Evolutionary conservation across 2,797 vertebrate genomes (phyloP).

Genomic region (Girardinus metallicus): DNA sequence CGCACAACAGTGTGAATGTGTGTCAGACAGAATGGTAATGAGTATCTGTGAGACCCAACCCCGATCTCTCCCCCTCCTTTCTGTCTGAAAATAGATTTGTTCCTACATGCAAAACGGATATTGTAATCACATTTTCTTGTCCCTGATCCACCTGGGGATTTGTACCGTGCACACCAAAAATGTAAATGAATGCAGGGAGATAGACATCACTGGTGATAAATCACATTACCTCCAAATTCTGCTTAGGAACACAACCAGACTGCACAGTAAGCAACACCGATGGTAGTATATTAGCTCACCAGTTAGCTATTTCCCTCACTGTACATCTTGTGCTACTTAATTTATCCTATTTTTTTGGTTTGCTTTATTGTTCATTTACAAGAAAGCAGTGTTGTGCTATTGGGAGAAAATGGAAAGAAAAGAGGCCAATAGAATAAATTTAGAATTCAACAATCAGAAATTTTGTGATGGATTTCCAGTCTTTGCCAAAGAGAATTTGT

Average conservation of each 20-base stretch:
- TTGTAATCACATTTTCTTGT: slow-evolving; percentile 53
- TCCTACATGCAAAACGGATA: slow-evolving; percentile 64
- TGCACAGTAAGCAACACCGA: slow-evolving; percentile 64
- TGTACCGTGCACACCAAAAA: slow-evolving; percentile 51
- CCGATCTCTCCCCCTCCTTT: slow-evolving; percentile 26
- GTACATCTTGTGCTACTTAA: slow-evolving; percentile 47
- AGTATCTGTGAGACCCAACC: slow-evolving; percentile 63
- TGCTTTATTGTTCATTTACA: slow-evolving; percentile 69
- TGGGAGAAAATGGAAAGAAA: slow-evolving; percentile 43
- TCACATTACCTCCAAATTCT: slow-evolving; percentile 63
- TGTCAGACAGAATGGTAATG: slow-evolving; percentile 72
- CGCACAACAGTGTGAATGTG: slow-evolving; percentile 52
- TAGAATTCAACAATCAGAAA: not conserved
- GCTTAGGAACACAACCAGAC: slow-evolving; percentile 66
- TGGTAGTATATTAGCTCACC: slow-evolving; percentile 29
- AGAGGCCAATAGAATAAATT: not conserved
- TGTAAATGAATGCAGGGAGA: slow-evolving; percentile 63
- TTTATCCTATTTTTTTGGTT: slow-evolving; percentile 47
- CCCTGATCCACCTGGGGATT: slow-evolving; percentile 50
- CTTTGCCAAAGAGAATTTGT: not conserved
- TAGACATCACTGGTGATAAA: slow-evolving; percentile 72
- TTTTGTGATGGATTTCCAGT: not conserved
- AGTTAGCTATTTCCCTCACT: slow-evolving; percentile 42
- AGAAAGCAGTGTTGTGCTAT: slow-evolving; percentile 62
- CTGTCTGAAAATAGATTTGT: slow-evolving; percentile 65